Conservation (phyloP, 2,113 vertebrate species). For the Nannobrachium achirus region DNA sequence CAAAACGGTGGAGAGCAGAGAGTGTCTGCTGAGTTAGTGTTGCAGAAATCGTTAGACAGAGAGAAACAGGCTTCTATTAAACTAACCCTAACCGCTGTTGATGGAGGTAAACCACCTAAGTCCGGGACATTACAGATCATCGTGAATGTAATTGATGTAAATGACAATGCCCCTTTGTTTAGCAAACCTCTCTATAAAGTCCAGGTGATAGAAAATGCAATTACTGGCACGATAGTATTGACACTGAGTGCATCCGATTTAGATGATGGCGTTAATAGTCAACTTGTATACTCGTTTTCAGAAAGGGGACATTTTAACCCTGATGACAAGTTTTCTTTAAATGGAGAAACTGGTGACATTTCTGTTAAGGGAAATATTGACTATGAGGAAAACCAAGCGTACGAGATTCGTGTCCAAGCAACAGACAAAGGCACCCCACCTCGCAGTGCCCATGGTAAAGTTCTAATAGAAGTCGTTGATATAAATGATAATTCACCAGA, state of each 20-base stretch:
- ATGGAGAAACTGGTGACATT: slow-evolving; percentile 4
- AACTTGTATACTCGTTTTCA: slow-evolving; percentile 59
- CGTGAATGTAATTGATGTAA: slow-evolving; percentile 56
- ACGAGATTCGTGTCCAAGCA: slow-evolving; percentile 15
- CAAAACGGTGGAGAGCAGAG: slow-evolving; percentile 68
- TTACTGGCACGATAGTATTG: slow-evolving; percentile 38
- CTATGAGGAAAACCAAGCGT: slow-evolving; percentile 5
- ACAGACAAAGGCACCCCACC: slow-evolving; percentile 5
- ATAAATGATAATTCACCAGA: slow-evolving; percentile 20
- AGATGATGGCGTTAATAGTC: slow-evolving; percentile 61
- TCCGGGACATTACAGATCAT: slow-evolving; percentile 53
- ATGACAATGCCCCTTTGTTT: slow-evolving; percentile 63
- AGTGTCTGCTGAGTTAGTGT: slow-evolving; percentile 70
- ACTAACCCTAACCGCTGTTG: slow-evolving; percentile 67
- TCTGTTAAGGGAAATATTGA: slow-evolving; percentile 8
- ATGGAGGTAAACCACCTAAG: slow-evolving; percentile 68
- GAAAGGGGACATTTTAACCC: slow-evolving; percentile 67
- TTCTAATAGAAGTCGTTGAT: slow-evolving; percentile 19
- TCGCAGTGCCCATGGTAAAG: slow-evolving; percentile 1
- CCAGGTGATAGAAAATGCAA: slow-evolving; percentile 45
- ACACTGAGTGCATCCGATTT: slow-evolving; percentile 53
- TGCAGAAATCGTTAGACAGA: slow-evolving; percentile 75
- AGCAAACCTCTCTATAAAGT: slow-evolving; percentile 56
- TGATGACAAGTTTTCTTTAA: slow-evolving; percentile 1
- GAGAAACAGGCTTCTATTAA: slow-evolving; percentile 59